Percentiles rank a stretch among this genome's conserved stretches.
These are phyloP conservation scores for Decapterus maruadsi DNA, from an alignment of 2,797 vertebrate genomes.

Conservation along the genomic window DNA sequence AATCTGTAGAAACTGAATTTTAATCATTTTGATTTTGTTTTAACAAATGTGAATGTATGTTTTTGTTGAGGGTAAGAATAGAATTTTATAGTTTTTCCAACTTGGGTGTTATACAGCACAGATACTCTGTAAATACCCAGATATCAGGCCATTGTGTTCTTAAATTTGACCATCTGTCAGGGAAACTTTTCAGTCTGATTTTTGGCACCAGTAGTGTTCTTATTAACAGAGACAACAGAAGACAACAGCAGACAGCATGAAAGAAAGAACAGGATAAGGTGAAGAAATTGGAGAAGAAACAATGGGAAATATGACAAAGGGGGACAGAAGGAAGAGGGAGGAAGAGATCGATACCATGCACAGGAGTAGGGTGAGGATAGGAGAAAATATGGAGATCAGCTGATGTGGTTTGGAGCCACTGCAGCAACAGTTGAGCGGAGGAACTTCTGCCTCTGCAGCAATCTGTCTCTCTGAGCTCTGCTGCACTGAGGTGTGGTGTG, in stretches of 20 bases:
- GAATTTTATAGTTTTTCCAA: not conserved
- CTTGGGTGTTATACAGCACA: not conserved
- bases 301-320: constrained; percentile 19
- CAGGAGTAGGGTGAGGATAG: not conserved
- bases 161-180: constrained; percentile 19
- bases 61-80: not conserved
- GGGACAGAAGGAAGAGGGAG: not conserved
- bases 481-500: constrained; percentile 75
- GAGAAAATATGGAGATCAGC: constrained; percentile 14
- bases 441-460: constrained; percentile 69
- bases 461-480: constrained; percentile 64
- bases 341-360: not conserved
- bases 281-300: constrained; percentile 15
- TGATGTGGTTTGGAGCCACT: constrained; percentile 40
- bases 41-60: too few species aligned
- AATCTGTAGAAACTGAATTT: not conserved
- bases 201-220: constrained; percentile 11
- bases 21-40: not conserved
- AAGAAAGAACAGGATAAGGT: constrained; percentile 1
- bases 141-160: not conserved
- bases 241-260: not conserved
- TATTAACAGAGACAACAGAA: not conserved
- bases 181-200: not conserved
- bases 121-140: not conserved
- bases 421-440: constrained; percentile 75